These are phyloP conservation scores for Melanotaenia maccullochi DNA, from an alignment of 2,797 vertebrate species.

Conservation along the genomic window DNA sequence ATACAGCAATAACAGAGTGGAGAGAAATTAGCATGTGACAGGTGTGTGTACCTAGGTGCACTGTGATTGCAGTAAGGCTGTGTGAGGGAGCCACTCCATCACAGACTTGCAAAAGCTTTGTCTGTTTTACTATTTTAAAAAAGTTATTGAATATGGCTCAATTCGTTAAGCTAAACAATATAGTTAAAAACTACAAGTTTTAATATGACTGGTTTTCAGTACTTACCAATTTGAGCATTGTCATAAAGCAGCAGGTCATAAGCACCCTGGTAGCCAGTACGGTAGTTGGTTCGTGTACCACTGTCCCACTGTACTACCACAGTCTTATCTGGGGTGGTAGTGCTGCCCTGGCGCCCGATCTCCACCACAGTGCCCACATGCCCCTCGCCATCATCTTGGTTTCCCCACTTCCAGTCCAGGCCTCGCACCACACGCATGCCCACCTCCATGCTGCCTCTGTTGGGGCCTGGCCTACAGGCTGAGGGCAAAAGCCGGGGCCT, in stretches of 20 bases:
- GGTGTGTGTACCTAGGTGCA: no score
- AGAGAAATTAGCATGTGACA: no score
- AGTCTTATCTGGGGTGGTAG: constrained; percentile 95
- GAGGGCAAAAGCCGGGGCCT: constrained; percentile 68
- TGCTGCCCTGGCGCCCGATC: constrained; percentile 95
- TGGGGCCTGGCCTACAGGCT: constrained; percentile 54
- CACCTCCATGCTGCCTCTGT: constrained; percentile 92
- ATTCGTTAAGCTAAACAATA: neutral
- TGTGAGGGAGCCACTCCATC: neutral
- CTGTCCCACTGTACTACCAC: constrained; percentile 99
- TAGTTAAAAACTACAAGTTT: neutral
- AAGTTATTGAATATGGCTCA: neutral
- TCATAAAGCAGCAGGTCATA: constrained; percentile 96
- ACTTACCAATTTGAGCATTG: constrained; percentile 95
- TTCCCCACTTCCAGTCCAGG: constrained; percentile 97
- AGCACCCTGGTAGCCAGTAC: constrained; percentile 95
- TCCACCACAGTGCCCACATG: constrained; percentile 96
- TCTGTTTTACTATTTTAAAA: neutral
- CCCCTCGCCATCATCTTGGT: constrained; percentile 95
- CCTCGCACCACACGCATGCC: constrained; percentile 98
- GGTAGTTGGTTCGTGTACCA: constrained; percentile 96
- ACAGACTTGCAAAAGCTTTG: neutral
- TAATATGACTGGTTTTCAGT: neutral
- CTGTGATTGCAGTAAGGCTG: no score
- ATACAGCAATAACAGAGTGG: no score